Base-by-base conservation (phyloP, 1,140 invertebrate species). In the Melitaea cinxia region DNA sequence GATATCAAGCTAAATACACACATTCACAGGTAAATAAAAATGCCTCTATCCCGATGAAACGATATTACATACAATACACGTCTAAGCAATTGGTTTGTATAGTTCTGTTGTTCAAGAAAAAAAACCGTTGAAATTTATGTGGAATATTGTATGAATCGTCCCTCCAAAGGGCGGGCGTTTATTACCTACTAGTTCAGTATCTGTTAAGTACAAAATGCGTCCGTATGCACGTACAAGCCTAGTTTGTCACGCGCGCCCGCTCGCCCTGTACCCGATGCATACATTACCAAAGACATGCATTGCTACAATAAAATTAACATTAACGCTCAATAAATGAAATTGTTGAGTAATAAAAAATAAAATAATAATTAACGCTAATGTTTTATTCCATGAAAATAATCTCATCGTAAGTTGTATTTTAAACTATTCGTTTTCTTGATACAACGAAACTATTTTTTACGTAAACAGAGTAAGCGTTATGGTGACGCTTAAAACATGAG, bases 231-330 rank as follows among this genome's bases (percentile, higher is more conserved):
- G 53, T 60, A 69, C 73, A 68, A 68, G 55, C 64, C 42, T 54
- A 72, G 67, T 71, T 62, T 64, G 68, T 80, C 68, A 66, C 56
- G 70, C 47, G 52, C 50, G 58, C 70, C 66, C 54, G 73, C 62
- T 80, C 66, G 67, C 83, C 81, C 65, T 85, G 82, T 80, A 59
- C 83, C 63, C 72, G 67, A 73, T 86, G 69, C 82, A 83, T 85
- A 79, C 64, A 82, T 85, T 81, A 85, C 24, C 65, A 70, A 65
- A 57, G 54, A 64, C 42, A 60, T 58, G 57, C 15, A 54, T 24
- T 14, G 53, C 49, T 65, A 49, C 45, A 45, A 58, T 65, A 35
- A 61, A 70, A 37, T 52, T 60, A 70, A 23, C 15, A 9, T 0
- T 19, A 19, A 4, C 24, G 24, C 30, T 33, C 12, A 47, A 23